These are phyloP conservation scores for Cephus nigrinus DNA, from an alignment of 2,888 invertebrate species.

Conservation along the genomic window DNA sequence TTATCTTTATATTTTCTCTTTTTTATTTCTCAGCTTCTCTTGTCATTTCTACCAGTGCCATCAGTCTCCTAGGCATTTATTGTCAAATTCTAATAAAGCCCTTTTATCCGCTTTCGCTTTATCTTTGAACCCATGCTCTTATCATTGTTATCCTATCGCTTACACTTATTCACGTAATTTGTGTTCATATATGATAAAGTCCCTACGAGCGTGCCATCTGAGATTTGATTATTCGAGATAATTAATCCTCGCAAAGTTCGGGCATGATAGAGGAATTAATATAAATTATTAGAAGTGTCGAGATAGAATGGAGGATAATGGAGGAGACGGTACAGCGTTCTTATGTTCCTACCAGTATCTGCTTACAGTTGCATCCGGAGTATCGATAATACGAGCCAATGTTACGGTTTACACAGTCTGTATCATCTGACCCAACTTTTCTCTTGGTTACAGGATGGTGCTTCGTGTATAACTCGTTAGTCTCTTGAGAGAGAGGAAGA, in stretches of 20 bases:
- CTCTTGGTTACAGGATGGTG: not conserved
- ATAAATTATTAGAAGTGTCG: not conserved
- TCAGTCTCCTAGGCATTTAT: not conserved
- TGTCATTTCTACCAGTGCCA: not conserved
- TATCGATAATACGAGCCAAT: not conserved
- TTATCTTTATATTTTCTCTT: not conserved
- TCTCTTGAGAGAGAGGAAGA: not conserved
- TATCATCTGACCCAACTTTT: not conserved
- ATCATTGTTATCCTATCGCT: not conserved
- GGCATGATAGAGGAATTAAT: not conserved
- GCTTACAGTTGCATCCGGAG: not conserved
- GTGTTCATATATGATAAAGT: not conserved
- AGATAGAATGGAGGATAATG: not conserved
- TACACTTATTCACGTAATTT: not conserved
- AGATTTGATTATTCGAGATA: not conserved
- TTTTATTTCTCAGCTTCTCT: conserved; percentile 1
- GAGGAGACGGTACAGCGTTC: not conserved
- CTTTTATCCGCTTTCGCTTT: not conserved
- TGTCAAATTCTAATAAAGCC: not conserved
- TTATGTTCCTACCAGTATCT: not conserved
- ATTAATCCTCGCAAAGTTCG: not conserved
- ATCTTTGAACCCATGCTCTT: not conserved
- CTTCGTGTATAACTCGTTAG: not conserved
- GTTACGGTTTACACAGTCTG: not conserved
- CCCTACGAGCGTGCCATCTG: not conserved